phyloP scores from a whole-genome alignment of 2,113 vertebrate species.

The Rhinoderma darwinii region DNA sequence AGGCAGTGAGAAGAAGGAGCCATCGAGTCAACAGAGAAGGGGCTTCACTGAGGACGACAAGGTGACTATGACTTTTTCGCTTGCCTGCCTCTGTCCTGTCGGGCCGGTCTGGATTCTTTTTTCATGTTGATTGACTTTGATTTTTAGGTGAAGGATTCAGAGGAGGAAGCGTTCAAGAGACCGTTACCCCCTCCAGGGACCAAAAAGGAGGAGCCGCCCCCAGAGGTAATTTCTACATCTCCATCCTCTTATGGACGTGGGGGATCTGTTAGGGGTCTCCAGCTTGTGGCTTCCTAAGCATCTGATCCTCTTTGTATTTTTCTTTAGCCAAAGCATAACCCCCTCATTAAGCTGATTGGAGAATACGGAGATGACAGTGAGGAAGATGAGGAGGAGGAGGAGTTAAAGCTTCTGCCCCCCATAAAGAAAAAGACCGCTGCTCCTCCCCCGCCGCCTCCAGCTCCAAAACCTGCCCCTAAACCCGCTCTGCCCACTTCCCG shows the following conservation, averaged over 20 bases:
- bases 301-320: neutral
- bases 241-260: too few species aligned
- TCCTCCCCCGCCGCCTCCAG: conserved; percentile 62
- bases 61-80: conserved; percentile 34
- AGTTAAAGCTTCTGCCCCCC: conserved; percentile 73
- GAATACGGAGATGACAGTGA: conserved; percentile 95
- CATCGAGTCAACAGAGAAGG: neutral
- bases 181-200: conserved; percentile 86
- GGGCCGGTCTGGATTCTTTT: too few species aligned
- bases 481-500: neutral
- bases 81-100: too few species aligned
- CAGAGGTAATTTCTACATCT: conserved; percentile 71
- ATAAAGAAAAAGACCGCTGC: conserved; percentile 59
- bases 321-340: conserved; percentile 87
- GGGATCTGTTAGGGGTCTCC: too few species aligned
- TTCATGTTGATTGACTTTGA: too few species aligned
- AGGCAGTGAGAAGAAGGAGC: neutral
- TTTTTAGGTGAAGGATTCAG: conserved; percentile 68
- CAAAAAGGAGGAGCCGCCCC: conserved; percentile 84
- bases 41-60: conserved; percentile 42
- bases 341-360: conserved; percentile 88
- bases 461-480: neutral
- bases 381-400: conserved; percentile 92
- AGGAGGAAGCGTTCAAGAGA: conserved; percentile 94
- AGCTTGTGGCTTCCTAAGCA: neutral